Conservation (phyloP, 53 echinoderm and acorn worm genomes). For the Echinometra lucunter region DNA sequence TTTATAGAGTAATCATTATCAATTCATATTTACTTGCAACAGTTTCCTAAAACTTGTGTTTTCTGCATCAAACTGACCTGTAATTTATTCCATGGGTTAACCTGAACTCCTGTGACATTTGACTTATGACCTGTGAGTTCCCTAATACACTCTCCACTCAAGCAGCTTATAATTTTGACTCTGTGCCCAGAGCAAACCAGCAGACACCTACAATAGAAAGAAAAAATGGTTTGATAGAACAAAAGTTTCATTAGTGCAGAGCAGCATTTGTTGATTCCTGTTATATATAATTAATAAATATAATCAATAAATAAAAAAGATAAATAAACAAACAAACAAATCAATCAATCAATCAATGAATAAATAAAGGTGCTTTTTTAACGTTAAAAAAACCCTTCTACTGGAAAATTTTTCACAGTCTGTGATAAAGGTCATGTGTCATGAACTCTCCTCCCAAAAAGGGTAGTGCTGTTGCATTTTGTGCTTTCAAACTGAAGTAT, state of each 20-base stretch:
- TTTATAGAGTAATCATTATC: not conserved
- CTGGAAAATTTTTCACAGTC: too few relatives aligned
- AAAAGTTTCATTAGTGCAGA: not conserved
- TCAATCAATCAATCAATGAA: too few relatives aligned
- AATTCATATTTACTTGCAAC: not conserved
- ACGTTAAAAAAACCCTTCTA: too few relatives aligned
- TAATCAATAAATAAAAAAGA: not conserved
- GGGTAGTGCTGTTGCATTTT: too few relatives aligned
- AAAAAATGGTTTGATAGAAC: not conserved
- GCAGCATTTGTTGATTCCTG: too few relatives aligned
- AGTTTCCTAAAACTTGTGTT: not conserved
- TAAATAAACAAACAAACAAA: not conserved
- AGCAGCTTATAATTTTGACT: slow-evolving; percentile 82
- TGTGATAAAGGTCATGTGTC: too few relatives aligned
- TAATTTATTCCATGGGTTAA: slow-evolving; percentile 75
- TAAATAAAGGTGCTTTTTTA: too few relatives aligned
- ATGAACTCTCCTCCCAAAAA: too few relatives aligned
- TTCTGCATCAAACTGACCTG: slow-evolving; percentile 69
- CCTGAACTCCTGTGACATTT: slow-evolving; percentile 77
- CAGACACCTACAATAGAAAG: slow-evolving; percentile 73
- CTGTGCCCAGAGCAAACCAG: slow-evolving; percentile 84
- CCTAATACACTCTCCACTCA: slow-evolving; percentile 90
- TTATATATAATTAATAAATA: too few relatives aligned
- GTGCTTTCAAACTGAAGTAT: too few relatives aligned
- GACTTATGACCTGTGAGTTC: slow-evolving; percentile 81